Conservation (phyloP, 2,797 vertebrate genomes). For the Enteromius afrohamiltoni region DNA sequence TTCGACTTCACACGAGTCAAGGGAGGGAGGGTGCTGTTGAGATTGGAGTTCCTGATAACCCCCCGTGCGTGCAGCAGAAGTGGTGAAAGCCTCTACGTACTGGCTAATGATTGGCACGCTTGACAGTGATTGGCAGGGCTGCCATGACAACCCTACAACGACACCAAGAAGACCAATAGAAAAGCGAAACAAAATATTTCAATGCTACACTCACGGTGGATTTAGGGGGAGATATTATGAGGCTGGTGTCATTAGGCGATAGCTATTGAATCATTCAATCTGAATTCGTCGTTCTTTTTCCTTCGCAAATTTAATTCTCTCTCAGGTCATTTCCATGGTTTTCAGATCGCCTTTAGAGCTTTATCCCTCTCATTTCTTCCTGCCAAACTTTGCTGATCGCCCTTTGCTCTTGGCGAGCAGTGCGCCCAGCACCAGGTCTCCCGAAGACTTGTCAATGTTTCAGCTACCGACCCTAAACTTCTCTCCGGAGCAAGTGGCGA, state of each 20-base stretch:
- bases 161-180: slow-evolving; percentile 99
- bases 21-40: slow-evolving; percentile 82
- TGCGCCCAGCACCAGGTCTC: slow-evolving; percentile 93
- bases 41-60: slow-evolving; percentile 82
- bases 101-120: slow-evolving; percentile 99
- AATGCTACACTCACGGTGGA: slow-evolving; percentile 99
- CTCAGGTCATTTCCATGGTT: slow-evolving; percentile 99
- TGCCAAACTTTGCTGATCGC: slow-evolving; percentile 99
- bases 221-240: slow-evolving; percentile 99
- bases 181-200: slow-evolving; percentile 99
- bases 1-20: slow-evolving; percentile 86
- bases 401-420: slow-evolving; percentile 93
- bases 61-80: slow-evolving; percentile 85
- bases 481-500: slow-evolving; percentile 99
- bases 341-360: slow-evolving; percentile 99
- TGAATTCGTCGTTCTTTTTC: slow-evolving; percentile 89
- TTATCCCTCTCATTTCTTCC: slow-evolving; percentile 99
- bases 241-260: slow-evolving; percentile 99
- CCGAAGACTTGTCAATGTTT: slow-evolving; percentile 99
- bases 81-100: slow-evolving; percentile 99
- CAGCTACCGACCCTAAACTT: slow-evolving; percentile 99
- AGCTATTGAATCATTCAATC: slow-evolving; percentile 98
- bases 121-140: slow-evolving; percentile 99
- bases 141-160: slow-evolving; percentile 98
- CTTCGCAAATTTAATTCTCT: slow-evolving; percentile 87